phyloP scores from a whole-genome alignment of 30 jellyfish, hydroid and myxozoan species.

The Turritopsis dohrnii region DNA sequence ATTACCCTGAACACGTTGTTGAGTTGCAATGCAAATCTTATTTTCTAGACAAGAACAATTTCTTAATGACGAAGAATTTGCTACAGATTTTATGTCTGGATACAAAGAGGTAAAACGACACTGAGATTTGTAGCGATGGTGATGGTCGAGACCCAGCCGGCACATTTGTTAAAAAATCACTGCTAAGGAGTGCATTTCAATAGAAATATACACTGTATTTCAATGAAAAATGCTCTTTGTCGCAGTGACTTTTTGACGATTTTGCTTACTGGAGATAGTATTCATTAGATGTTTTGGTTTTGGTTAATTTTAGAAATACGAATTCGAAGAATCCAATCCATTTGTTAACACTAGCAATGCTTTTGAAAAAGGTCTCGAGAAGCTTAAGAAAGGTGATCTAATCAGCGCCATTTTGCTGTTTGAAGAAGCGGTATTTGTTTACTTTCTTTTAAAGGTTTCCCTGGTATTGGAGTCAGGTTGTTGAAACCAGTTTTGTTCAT shows the following conservation, averaged over 20 bases:
- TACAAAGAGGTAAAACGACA: constrained; percentile 1
- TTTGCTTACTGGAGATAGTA: constrained; percentile 8
- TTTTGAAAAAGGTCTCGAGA: constrained; percentile 79
- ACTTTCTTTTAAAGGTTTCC: neutral
- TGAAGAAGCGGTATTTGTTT: constrained; percentile 88
- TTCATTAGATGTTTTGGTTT: neutral
- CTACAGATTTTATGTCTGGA: neutral
- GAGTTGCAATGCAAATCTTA: neutral
- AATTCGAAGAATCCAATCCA: constrained; percentile 88
- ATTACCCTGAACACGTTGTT: too few relatives aligned
- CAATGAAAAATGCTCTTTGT: too few relatives aligned
- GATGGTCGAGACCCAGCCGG: neutral
- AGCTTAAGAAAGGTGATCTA: constrained; percentile 80
- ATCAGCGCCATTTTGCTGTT: constrained; percentile 90
- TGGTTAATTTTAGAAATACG: constrained; percentile 53
- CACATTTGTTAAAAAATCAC: too few relatives aligned
- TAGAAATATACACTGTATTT: too few relatives aligned
- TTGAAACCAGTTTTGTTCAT: too few relatives aligned
- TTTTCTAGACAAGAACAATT: constrained; percentile 27
- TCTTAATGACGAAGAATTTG: constrained; percentile 23
- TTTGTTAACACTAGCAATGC: constrained; percentile 66
- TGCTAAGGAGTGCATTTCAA: too few relatives aligned
- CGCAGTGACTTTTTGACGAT: too few relatives aligned
- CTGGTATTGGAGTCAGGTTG: too few relatives aligned
- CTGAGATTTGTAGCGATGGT: neutral